These are phyloP conservation scores for Platycercus adscitus DNA, from an alignment of 2,113 vertebrate species.

Conservation along the genomic window DNA sequence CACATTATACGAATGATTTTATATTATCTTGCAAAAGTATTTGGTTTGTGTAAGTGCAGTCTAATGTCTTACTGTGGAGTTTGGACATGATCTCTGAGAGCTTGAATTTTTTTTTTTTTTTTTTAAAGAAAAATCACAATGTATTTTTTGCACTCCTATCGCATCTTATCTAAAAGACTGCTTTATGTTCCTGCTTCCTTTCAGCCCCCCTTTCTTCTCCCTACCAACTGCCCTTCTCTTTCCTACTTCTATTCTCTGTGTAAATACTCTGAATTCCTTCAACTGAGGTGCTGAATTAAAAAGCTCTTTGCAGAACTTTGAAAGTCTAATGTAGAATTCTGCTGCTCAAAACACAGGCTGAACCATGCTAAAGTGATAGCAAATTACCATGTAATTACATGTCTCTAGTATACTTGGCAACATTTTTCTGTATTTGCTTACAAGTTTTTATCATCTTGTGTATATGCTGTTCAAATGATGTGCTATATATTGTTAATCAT, in stretches of 20 bases:
- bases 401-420: neutral
- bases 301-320: neutral
- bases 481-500: neutral
- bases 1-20: neutral
- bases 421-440: neutral
- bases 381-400: neutral
- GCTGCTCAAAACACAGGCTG: neutral
- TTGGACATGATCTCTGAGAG: neutral
- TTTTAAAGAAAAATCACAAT: neutral
- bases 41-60: neutral
- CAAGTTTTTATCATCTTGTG: neutral
- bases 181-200: neutral
- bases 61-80: neutral
- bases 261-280: neutral
- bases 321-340: neutral
- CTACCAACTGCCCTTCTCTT: neutral
- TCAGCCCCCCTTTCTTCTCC: neutral
- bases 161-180: neutral
- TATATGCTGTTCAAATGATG: neutral
- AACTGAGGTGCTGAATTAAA: neutral
- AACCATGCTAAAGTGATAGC: neutral
- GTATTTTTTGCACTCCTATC: neutral
- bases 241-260: rapidly evolving
- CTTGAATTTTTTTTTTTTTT: neutral
- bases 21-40: neutral